Conservation (phyloP, 1,140 invertebrate species). For the Diploscapter pachys region DNA sequence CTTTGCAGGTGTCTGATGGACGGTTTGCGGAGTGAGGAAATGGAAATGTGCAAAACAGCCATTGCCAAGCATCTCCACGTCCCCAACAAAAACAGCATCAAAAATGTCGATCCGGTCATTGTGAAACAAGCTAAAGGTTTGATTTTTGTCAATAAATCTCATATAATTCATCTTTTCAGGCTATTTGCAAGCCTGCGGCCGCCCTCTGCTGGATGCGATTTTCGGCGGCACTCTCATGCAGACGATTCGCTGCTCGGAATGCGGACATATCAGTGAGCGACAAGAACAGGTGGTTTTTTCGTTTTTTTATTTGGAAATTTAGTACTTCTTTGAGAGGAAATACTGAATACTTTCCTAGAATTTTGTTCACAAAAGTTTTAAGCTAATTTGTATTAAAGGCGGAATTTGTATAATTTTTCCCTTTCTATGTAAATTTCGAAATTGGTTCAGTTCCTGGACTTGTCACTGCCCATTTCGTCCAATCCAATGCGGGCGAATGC, state of each 20-base stretch:
- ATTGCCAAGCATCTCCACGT: constrained; percentile 60
- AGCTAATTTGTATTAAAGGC: too few species aligned
- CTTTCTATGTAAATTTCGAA: neutral
- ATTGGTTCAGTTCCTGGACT: constrained; percentile 5
- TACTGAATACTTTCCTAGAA: too few species aligned
- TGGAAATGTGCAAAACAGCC: constrained; percentile 56
- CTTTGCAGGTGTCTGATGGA: constrained; percentile 74
- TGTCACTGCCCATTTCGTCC: constrained; percentile 5
- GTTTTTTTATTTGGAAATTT: too few species aligned
- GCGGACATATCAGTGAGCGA: constrained; percentile 38
- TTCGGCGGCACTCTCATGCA: constrained; percentile 51
- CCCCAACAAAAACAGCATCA: constrained; percentile 43
- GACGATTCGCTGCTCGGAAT: constrained; percentile 43
- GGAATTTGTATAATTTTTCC: neutral
- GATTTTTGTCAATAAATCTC: constrained; percentile 17
- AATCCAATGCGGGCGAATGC: constrained; percentile 7
- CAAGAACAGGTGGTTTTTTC: neutral
- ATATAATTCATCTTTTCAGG: constrained; percentile 22
- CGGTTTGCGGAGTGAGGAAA: constrained; percentile 71
- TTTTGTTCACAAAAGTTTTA: too few species aligned
- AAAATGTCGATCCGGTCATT: constrained; percentile 21
- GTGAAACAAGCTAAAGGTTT: constrained; percentile 37
- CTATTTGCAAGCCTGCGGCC: constrained; percentile 36
- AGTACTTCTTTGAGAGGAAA: too few species aligned
- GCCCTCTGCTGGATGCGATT: constrained; percentile 40